Evolutionary conservation across 1,140 invertebrate species (phyloP).

Genomic region (Drosophila micromelanica): DNA sequence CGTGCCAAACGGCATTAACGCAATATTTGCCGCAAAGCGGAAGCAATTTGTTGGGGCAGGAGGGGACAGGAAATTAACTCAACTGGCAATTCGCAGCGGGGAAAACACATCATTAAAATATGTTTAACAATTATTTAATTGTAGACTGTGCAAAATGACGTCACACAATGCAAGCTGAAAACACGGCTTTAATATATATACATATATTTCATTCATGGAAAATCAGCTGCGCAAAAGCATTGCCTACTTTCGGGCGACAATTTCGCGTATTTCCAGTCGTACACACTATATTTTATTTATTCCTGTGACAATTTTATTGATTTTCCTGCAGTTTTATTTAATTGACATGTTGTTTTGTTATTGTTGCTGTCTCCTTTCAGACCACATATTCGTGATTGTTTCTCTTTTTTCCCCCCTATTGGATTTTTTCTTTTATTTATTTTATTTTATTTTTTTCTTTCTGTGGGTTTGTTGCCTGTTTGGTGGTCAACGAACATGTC

Average conservation of each 20-base stretch:
- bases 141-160: constrained; percentile 48
- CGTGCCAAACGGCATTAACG: constrained; percentile 56
- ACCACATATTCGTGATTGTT: constrained; percentile 4
- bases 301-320: constrained; percentile 67
- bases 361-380: constrained; percentile 66
- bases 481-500: constrained; percentile 78
- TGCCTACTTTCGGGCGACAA: constrained; percentile 9
- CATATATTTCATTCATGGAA: constrained; percentile 63
- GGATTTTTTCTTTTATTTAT: background rate
- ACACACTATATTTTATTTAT: background rate
- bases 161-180: constrained; percentile 34
- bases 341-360: constrained; percentile 81
- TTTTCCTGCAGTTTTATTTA: constrained; percentile 81
- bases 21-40: constrained; percentile 40
- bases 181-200: background rate
- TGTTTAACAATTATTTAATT: constrained; percentile 76
- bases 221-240: constrained; percentile 44
- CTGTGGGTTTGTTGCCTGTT: constrained; percentile 24
- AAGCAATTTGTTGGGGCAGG: constrained; percentile 61
- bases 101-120: constrained; percentile 69
- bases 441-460: constrained; percentile 3
- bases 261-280: constrained; percentile 49
- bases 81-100: constrained; percentile 12
- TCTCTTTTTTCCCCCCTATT: background rate
- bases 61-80: constrained; percentile 54